Percentiles rank a stretch among this genome's conserved stretches.
Evolutionary conservation across 2,888 invertebrate genomes (phyloP).

Genomic region (Teinopalpus imperialis): DNA sequence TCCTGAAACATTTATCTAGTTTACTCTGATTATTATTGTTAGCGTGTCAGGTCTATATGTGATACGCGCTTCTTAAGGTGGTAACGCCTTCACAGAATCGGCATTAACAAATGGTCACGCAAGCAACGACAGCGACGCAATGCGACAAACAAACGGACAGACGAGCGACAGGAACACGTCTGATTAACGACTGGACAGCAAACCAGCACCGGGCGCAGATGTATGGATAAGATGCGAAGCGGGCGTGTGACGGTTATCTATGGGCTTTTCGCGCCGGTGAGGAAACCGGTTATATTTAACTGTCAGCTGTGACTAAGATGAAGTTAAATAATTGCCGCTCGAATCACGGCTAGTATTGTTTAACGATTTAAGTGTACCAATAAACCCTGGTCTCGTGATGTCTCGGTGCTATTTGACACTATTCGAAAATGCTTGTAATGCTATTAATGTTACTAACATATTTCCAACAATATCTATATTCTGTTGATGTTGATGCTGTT

Average conservation of each 20-base stretch:
- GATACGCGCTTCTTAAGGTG: constrained; percentile 9
- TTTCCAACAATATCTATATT: too few relatives aligned
- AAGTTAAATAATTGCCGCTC: background rate
- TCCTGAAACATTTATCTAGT: too few relatives aligned
- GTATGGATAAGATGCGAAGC: constrained; percentile 28
- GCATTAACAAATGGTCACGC: constrained; percentile 20
- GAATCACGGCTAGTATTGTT: background rate
- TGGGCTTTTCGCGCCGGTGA: constrained; percentile 15
- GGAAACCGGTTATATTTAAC: constrained; percentile 13
- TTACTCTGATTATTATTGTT: too few relatives aligned
- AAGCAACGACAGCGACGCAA: constrained; percentile 30
- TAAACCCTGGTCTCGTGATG: too few relatives aligned
- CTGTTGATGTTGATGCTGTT: too few relatives aligned
- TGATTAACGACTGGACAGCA: constrained; percentile 45
- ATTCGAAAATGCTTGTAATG: too few relatives aligned
- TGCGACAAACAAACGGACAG: constrained; percentile 33
- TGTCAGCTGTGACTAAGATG: constrained; percentile 1
- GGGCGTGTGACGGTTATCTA: constrained; percentile 12
- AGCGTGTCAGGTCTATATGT: too few relatives aligned
- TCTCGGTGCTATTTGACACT: too few relatives aligned
- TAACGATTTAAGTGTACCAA: too few relatives aligned
- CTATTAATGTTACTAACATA: too few relatives aligned
- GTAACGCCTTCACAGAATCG: constrained; percentile 29
- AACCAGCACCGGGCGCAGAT: constrained; percentile 27
- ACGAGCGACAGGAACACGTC: constrained; percentile 41